These are phyloP conservation scores for Cremastobaeus sp. DNA, from an alignment of 2,888 invertebrate genomes.

Conservation along the genomic window DNA sequence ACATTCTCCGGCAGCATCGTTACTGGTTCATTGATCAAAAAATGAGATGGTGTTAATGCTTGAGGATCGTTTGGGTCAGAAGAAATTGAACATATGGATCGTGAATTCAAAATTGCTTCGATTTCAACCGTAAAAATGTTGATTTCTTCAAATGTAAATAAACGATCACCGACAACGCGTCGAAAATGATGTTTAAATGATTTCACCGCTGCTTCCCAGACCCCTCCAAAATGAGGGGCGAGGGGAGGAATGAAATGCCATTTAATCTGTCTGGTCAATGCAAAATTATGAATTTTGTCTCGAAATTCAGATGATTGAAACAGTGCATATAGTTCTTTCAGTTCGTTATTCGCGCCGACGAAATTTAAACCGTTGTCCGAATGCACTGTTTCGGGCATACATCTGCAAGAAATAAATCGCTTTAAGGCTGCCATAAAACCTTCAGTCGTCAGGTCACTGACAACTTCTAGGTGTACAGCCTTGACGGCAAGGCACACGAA, in stretches of 20 bases:
- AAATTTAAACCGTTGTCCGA: no score
- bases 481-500: conserved; percentile 6
- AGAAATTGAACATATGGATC: background rate
- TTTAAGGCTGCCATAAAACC: conserved; percentile 1
- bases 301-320: no score
- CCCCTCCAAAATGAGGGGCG: no score
- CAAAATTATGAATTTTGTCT: no score
- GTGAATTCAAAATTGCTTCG: conserved; percentile 2
- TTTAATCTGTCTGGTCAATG: no score
- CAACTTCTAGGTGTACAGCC: conserved; percentile 13
- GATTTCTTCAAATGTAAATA: conserved; percentile 1
- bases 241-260: no score
- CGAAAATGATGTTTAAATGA: no score
- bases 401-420: no score
- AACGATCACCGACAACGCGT: background rate
- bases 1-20: background rate
- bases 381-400: no score
- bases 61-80: conserved; percentile 5
- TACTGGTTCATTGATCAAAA: background rate
- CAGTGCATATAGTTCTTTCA: no score
- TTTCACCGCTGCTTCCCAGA: no score
- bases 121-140: background rate
- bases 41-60: background rate
- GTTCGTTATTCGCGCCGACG: no score
- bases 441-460: conserved; percentile 3